phyloP scores from a whole-genome alignment of 1,140 invertebrate species.

The Odontomachus brunneus region DNA sequence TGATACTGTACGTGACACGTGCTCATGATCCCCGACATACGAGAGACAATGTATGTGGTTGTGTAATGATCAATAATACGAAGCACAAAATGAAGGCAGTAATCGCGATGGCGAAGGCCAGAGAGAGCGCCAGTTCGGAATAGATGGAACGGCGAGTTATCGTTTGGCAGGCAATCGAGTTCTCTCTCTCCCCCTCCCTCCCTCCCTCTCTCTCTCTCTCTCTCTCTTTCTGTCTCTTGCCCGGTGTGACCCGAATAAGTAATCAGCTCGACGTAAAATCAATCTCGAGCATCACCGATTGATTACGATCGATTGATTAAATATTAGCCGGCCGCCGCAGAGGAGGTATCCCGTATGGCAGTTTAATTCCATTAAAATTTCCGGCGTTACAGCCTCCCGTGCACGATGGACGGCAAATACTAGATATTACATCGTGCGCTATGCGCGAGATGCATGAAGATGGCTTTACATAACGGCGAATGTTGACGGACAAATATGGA shows the following conservation, averaged over 20 bases:
- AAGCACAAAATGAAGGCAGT: slow-evolving; percentile 7
- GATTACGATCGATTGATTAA: slow-evolving; percentile 29
- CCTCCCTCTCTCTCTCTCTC: not conserved
- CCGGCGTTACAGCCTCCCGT: not conserved
- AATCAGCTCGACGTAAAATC: slow-evolving; percentile 23
- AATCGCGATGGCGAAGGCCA: slow-evolving; percentile 20
- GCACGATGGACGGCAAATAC: slow-evolving; percentile 17
- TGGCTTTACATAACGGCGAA: not conserved
- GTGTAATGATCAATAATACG: slow-evolving; percentile 56
- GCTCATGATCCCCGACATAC: slow-evolving; percentile 37
- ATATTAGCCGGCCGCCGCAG: slow-evolving; percentile 16
- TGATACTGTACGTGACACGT: slow-evolving; percentile 36
- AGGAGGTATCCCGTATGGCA: not conserved
- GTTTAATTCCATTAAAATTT: slow-evolving; percentile 51
- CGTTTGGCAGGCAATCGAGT: slow-evolving; percentile 3
- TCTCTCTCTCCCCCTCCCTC: not conserved
- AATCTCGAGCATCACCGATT: not conserved
- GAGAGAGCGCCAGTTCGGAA: not conserved
- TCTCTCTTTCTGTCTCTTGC: no score
- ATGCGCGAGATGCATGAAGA: not conserved
- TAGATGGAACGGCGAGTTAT: slow-evolving; percentile 7
- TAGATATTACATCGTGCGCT: not conserved
- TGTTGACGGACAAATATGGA: not conserved
- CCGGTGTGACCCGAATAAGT: slow-evolving; percentile 21
- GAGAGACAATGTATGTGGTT: not conserved